Conservation (phyloP, 2,888 invertebrate species). For the Parochlus steinenii region DNA sequence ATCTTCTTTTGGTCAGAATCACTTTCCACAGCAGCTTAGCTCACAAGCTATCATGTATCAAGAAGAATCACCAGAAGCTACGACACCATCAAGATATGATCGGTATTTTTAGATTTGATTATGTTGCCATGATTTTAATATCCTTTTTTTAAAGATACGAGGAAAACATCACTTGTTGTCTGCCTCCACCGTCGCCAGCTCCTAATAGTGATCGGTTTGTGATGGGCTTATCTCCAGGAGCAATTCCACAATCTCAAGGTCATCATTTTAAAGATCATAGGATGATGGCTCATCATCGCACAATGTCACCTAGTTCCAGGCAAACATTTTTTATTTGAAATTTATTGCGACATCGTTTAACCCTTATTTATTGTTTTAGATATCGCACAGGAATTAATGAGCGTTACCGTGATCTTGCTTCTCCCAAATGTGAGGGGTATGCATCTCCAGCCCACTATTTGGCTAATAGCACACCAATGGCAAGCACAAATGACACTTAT, state of each 20-base stretch:
- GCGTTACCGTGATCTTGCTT: constrained; percentile 24
- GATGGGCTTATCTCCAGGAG: constrained; percentile 18
- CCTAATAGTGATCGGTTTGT: constrained; percentile 27
- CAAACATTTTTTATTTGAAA: constrained; percentile 15
- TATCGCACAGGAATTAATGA: constrained; percentile 19
- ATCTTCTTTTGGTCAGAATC: constrained; percentile 7
- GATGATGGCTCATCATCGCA: constrained; percentile 18
- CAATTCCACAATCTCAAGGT: constrained; percentile 15
- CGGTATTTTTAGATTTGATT: constrained; percentile 3
- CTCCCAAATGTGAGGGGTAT: constrained; percentile 20
- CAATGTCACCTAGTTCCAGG: constrained; percentile 26
- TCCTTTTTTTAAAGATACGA: constrained; percentile 21
- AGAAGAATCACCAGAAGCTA: constrained; percentile 8
- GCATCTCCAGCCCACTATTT: constrained; percentile 20
- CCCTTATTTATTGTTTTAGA: background rate
- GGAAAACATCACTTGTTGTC: constrained; percentile 22
- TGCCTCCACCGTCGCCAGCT: constrained; percentile 30
- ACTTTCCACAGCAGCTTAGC: constrained; percentile 5
- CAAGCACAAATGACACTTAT: constrained; percentile 22
- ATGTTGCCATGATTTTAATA: constrained; percentile 4
- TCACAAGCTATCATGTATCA: constrained; percentile 8
- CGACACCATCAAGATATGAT: constrained; percentile 10
- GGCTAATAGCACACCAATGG: constrained; percentile 21
- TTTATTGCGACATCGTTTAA: background rate
- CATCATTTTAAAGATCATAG: constrained; percentile 13